phyloP scores from a whole-genome alignment of 2,888 invertebrate species.

The Uropetala carovei region DNA sequence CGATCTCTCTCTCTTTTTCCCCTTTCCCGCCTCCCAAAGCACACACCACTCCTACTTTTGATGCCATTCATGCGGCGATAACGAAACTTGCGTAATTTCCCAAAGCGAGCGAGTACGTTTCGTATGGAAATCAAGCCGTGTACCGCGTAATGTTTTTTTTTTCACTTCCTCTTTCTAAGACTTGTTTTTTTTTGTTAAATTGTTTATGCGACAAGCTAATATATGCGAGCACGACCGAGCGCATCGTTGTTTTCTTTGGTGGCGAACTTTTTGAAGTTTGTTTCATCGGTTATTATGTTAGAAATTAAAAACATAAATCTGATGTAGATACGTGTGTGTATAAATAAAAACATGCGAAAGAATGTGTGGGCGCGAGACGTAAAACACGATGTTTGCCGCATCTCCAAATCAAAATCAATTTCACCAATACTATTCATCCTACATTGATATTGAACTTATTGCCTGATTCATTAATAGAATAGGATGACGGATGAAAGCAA shows the following conservation, averaged over 20 bases:
- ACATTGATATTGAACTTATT: too few species aligned
- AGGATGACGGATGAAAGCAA: too few species aligned
- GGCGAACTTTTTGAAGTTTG: neutral
- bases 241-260: neutral
- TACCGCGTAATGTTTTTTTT: neutral
- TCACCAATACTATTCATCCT: too few species aligned
- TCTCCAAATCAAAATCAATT: too few species aligned
- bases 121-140: neutral
- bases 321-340: too few species aligned
- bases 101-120: neutral
- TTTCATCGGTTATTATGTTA: too few species aligned
- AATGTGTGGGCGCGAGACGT: too few species aligned
- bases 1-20: neutral
- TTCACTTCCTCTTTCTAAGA: neutral
- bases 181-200: neutral
- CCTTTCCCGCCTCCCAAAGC: neutral
- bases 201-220: neutral
- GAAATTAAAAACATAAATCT: too few species aligned
- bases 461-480: too few species aligned
- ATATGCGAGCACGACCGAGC: neutral
- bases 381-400: too few species aligned
- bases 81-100: neutral
- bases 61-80: slow-evolving; percentile 44
- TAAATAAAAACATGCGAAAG: too few species aligned
- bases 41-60: neutral